These are phyloP conservation scores for Phalloptychus januarius DNA, from an alignment of 2,797 vertebrate genomes.

Conservation along the genomic window DNA sequence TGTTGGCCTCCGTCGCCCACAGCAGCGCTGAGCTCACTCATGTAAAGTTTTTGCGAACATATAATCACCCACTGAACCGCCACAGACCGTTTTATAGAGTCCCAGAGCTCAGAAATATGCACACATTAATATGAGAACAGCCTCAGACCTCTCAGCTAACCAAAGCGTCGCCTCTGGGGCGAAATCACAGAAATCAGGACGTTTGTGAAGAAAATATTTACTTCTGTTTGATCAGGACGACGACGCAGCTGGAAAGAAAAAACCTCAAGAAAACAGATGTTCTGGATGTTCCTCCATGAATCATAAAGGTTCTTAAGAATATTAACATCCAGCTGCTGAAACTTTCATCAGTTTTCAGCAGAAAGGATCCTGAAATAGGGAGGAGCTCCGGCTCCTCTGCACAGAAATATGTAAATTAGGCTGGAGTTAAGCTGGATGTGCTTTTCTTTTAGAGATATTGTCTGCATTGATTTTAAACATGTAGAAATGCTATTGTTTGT, in stretches of 20 bases:
- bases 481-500: background rate
- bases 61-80: conserved; percentile 72
- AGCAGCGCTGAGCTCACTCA: conserved; percentile 77
- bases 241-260: background rate
- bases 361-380: background rate
- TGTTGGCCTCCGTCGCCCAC: conserved; percentile 52
- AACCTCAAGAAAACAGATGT: background rate
- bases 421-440: background rate
- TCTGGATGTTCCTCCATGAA: background rate
- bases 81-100: conserved; percentile 68
- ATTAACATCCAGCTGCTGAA: background rate
- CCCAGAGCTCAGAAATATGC: conserved; percentile 48
- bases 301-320: background rate
- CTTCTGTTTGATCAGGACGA: background rate
- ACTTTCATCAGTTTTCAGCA: background rate
- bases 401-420: no score
- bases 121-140: conserved; percentile 11
- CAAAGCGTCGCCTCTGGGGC: conserved; percentile 6
- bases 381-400: background rate
- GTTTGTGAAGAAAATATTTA: background rate
- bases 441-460: background rate
- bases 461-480: no score
- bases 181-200: background rate
- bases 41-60: conserved; percentile 79
- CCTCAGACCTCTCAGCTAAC: conserved; percentile 33